A percentile compares a stretch with the other conserved stretches of the same genome.
phyloP scores from a whole-genome alignment of 2,888 invertebrate genomes.

The Eucera pruinosa region DNA sequence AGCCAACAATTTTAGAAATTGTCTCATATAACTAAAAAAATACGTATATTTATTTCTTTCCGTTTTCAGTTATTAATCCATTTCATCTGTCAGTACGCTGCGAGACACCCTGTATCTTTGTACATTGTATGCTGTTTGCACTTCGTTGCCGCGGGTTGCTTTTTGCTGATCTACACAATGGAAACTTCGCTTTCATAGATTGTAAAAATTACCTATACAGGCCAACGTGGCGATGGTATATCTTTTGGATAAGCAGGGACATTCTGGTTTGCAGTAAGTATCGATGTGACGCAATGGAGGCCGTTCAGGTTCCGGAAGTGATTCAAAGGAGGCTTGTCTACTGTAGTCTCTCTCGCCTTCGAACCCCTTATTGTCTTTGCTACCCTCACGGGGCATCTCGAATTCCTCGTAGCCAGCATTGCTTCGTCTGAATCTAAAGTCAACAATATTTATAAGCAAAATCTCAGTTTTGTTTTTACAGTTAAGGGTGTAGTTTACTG shows the following conservation, averaged over 20 bases:
- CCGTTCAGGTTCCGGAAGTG: constrained; percentile 92
- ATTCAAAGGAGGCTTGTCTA: constrained; percentile 85
- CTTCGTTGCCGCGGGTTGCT: no score
- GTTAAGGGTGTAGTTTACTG: no score
- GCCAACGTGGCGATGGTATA: constrained; percentile 95
- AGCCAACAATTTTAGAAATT: no score
- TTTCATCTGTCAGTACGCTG: no score
- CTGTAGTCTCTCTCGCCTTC: constrained; percentile 79
- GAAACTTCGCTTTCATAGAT: no score
- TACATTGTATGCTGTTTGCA: no score
- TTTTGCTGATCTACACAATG: no score
- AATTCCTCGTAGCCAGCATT: constrained; percentile 85
- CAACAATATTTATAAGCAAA: background rate
- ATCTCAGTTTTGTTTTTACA: background rate
- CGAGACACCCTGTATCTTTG: no score
- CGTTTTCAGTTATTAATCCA: no score
- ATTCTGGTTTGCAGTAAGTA: constrained; percentile 94
- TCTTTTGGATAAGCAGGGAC: constrained; percentile 93
- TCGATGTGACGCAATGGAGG: constrained; percentile 95
- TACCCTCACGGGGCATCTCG: constrained; percentile 82
- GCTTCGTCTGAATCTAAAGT: constrained; percentile 58
- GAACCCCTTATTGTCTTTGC: constrained; percentile 83
- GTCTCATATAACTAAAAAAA: no score
- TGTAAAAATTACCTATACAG: constrained; percentile 87
- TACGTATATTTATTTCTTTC: no score